These are phyloP conservation scores for Heterotilapia buettikoferi DNA, from an alignment of 2,113 vertebrate genomes.

Conservation along the genomic window DNA sequence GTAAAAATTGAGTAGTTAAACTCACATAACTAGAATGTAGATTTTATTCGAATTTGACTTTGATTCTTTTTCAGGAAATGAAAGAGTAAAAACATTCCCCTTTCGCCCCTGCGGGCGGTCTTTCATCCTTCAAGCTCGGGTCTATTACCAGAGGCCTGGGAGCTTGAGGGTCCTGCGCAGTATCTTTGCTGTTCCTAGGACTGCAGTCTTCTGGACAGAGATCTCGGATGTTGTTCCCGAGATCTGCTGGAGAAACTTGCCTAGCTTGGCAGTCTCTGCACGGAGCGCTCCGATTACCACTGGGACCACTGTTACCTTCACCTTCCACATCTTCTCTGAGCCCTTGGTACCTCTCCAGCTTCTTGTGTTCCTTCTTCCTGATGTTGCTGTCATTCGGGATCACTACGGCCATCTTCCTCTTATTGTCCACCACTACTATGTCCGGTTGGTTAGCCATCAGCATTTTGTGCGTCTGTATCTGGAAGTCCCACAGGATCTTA, in stretches of 20 bases:
- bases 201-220: neutral
- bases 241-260: neutral
- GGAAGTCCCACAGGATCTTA: neutral
- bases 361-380: neutral
- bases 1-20: neutral
- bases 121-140: neutral
- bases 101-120: rapidly evolving
- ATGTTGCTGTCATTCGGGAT: neutral
- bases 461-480: neutral
- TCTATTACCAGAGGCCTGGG: neutral
- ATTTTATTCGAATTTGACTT: neutral
- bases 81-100: neutral
- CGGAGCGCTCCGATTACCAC: neutral
- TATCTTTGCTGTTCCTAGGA: rapidly evolving
- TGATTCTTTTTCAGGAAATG: neutral
- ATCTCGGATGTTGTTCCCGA: neutral
- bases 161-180: rapidly evolving
- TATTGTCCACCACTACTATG: neutral
- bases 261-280: rapidly evolving
- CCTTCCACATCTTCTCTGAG: neutral
- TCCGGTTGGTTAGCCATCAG: neutral
- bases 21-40: neutral
- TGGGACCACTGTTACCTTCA: neutral
- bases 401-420: neutral
- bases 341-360: neutral